A percentile compares a stretch with the other conserved stretches of the same genome.
These are phyloP conservation scores for Patella depressa DNA, from an alignment of 2,888 invertebrate genomes.

Conservation along the genomic window DNA sequence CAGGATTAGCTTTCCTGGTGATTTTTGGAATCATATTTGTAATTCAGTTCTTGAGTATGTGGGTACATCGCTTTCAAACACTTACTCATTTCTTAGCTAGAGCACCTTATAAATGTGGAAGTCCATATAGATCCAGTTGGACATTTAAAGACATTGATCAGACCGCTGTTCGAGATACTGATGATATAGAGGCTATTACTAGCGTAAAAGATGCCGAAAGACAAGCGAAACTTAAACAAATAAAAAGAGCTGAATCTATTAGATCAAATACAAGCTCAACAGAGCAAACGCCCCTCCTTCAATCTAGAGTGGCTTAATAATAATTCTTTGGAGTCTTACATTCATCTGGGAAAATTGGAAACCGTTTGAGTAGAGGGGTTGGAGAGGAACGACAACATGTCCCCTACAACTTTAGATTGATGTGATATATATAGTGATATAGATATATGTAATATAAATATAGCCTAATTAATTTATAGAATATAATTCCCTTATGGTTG, in stretches of 20 bases:
- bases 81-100: slow-evolving; percentile 58
- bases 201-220: not conserved
- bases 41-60: slow-evolving; percentile 61
- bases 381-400: too few relatives aligned
- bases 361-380: too few relatives aligned
- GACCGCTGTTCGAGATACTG: not conserved
- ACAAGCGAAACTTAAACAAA: not conserved
- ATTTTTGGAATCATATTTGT: slow-evolving; percentile 59
- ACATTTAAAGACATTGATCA: slow-evolving; percentile 37
- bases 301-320: too few relatives aligned
- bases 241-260: not conserved
- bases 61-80: slow-evolving; percentile 56
- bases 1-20: slow-evolving; percentile 56
- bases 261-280: too few relatives aligned
- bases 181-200: not conserved
- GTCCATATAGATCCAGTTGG: slow-evolving; percentile 44
- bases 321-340: too few relatives aligned
- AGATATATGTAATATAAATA: too few relatives aligned
- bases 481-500: too few relatives aligned
- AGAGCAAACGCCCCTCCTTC: too few relatives aligned
- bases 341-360: too few relatives aligned
- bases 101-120: slow-evolving; percentile 52
- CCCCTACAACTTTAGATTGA: too few relatives aligned
- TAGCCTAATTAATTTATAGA: too few relatives aligned
- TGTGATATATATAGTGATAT: too few relatives aligned